Percentiles rank a stretch among this genome's conserved stretches.
Conservation (phyloP, 2,888 invertebrate species). For the Schizaphis graminum region DNA sequence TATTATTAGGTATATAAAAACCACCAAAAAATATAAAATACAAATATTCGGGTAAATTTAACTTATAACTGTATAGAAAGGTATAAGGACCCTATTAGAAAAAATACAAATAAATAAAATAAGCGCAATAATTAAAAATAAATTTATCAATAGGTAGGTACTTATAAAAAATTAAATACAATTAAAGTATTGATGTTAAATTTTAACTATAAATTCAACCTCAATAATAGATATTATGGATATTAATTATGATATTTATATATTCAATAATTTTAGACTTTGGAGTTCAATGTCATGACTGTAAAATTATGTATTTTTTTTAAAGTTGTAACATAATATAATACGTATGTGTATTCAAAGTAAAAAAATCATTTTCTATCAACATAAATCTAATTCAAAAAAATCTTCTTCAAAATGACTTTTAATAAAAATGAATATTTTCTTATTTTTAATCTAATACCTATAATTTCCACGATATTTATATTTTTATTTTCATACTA, state of each 20-base stretch:
- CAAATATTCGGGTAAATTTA: background rate
- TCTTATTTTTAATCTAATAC: background rate
- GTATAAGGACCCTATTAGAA: background rate
- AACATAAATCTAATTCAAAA: background rate
- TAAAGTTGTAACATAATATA: background rate
- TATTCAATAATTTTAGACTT: background rate
- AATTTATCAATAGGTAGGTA: background rate
- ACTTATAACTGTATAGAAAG: background rate
- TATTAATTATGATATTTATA: no score
- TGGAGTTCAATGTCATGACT: background rate
- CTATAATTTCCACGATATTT: background rate
- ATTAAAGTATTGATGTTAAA: background rate
- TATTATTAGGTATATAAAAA: background rate
- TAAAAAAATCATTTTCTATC: background rate
- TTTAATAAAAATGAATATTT: background rate
- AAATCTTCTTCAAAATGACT: background rate
- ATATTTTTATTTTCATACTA: background rate
- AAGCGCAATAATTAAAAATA: background rate
- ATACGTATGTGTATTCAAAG: background rate
- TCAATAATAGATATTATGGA: background rate
- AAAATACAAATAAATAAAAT: background rate
- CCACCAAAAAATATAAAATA: background rate
- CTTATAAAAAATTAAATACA: no score
- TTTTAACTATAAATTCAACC: background rate
- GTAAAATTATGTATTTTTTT: background rate